Evolutionary conservation across 2,888 invertebrate species (phyloP).

Genomic region (Erpobdella octoculata): DNA sequence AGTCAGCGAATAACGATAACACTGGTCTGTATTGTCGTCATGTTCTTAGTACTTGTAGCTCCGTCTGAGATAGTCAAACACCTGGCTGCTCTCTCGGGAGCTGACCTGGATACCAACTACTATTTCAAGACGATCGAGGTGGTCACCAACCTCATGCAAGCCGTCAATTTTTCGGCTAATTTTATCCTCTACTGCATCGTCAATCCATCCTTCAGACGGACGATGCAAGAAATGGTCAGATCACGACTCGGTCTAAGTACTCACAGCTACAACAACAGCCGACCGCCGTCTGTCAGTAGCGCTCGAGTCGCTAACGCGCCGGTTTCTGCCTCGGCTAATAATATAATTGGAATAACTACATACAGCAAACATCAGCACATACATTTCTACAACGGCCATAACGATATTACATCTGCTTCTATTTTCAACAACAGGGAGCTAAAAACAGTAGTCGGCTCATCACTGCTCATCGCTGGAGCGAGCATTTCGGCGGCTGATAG

Average conservation of each 20-base stretch:
- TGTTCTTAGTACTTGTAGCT: constrained; percentile 41
- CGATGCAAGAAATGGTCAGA: constrained; percentile 47
- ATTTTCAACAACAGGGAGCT: no score
- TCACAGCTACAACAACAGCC: constrained; percentile 1
- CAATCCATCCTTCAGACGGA: constrained; percentile 68
- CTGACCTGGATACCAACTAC: constrained; percentile 34
- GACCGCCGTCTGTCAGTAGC: neutral
- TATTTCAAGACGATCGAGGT: constrained; percentile 42
- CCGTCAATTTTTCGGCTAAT: constrained; percentile 68
- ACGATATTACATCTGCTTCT: no score
- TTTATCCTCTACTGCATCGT: constrained; percentile 73
- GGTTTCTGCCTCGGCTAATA: no score
- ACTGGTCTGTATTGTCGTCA: constrained; percentile 39
- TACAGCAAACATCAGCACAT: no score
- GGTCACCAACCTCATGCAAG: constrained; percentile 66
- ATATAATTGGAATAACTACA: no score
- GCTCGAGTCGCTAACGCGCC: neutral
- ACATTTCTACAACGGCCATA: no score
- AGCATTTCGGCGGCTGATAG: no score
- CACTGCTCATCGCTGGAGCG: no score
- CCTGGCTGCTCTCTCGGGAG: constrained; percentile 34
- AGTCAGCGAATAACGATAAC: constrained; percentile 40
- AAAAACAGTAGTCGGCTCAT: no score
- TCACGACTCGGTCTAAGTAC: constrained; percentile 16
- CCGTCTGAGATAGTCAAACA: constrained; percentile 40